Percentiles rank a stretch among this genome's conserved stretches.
Evolutionary conservation across 2,888 invertebrate genomes (phyloP).

Genomic region (Nudaria mundana): DNA sequence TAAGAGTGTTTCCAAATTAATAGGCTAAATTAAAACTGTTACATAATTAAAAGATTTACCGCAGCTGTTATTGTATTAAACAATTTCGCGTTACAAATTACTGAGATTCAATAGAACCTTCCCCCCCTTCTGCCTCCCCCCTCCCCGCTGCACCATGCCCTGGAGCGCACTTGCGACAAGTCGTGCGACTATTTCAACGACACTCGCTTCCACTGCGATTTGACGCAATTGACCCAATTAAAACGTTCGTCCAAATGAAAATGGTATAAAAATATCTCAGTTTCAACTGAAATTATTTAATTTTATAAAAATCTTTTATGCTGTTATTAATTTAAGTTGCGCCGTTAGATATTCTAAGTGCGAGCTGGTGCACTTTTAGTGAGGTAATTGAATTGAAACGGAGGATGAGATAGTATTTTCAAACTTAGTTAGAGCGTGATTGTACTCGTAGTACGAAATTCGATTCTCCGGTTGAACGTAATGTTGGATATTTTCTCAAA

Average conservation of each 20-base stretch:
- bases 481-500: no score
- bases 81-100: conserved; percentile 6
- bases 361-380: not conserved
- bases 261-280: conserved; percentile 23
- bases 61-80: no score
- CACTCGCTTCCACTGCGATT: conserved; percentile 29
- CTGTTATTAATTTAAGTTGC: conserved; percentile 1
- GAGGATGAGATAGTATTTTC: not conserved
- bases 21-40: no score
- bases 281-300: conserved; percentile 20
- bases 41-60: no score
- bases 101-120: conserved; percentile 12
- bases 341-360: not conserved
- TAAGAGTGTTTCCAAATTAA: no score
- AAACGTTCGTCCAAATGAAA: conserved; percentile 26
- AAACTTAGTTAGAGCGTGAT: no score
- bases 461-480: no score
- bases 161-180: conserved; percentile 20
- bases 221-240: conserved; percentile 46
- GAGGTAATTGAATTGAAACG: not conserved
- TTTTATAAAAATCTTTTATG: conserved; percentile 16
- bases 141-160: not conserved
- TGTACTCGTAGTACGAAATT: no score
- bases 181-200: conserved; percentile 27
- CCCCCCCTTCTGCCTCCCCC: conserved; percentile 12